Evolutionary conservation across 2,888 invertebrate genomes (phyloP), one percentile per base, ranked within the genome.

Genomic region (Agonum fuliginosum): DNA sequence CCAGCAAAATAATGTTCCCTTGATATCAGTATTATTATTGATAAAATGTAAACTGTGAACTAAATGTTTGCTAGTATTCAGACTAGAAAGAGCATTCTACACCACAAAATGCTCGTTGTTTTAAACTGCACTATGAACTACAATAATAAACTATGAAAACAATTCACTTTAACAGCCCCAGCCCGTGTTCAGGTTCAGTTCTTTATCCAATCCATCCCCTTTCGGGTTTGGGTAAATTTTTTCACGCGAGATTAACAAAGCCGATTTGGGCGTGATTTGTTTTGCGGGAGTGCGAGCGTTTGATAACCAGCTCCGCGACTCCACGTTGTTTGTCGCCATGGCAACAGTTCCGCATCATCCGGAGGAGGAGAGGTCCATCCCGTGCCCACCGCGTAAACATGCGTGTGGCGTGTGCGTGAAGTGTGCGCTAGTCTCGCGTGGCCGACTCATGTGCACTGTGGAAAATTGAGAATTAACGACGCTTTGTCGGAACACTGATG

Each of bases 171-270:
- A n/a, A 30, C 3, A 30, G 30, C 30, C 30, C n/a, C n/a, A n/a
- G 30, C 4, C 1, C 12, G 46, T 46, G 6, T 46, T 46, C 46
- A 46, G 46, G n/a, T n/a, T n/a, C n/a, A n/a, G n/a, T n/a, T n/a
- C n/a, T n/a, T n/a, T n/a, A n/a, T n/a, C n/a, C 46, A 46, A 8
- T 46, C 46, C 46, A 17, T 62, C 30, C 10, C 30, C 34, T 12
- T 62, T 30, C 30, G 8, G 58, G 58, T 62, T 48, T 48, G 19
- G 48, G 12, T 17, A 30, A 62, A 17, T 62, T 62, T 62, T 62
- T 62, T 62, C 30, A 62, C 58, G 30, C 58, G 30, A 62, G 58
- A 62, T 62, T 62, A 62, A 62, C 58, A 30, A 62, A 62, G 58
- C 58, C 58, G 58, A 62, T 30, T 62, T 62, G 58, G 14, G 27